Evolutionary conservation across 1,140 invertebrate genomes (phyloP).

Genomic region (Brevipalpus yothersi): DNA sequence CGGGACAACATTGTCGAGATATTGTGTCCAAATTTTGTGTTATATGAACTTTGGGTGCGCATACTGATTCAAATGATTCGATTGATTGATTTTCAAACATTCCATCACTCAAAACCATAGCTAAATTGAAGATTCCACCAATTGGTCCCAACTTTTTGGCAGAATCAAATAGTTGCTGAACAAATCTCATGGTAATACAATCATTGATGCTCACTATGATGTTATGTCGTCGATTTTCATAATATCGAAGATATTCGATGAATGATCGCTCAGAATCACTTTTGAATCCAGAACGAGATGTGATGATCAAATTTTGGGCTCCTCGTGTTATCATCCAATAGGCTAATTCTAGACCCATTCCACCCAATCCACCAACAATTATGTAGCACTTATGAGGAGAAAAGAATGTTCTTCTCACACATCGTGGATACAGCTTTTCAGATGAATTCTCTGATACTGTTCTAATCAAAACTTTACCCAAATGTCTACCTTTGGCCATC

Average conservation of each 20-base stretch:
- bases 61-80: slow-evolving; percentile 42
- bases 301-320: slow-evolving; percentile 56
- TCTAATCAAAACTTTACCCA: slow-evolving; percentile 59
- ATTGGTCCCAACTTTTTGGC: slow-evolving; percentile 45
- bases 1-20: slow-evolving; percentile 42
- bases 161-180: slow-evolving; percentile 26
- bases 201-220: slow-evolving; percentile 44
- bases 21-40: slow-evolving; percentile 47
- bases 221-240: slow-evolving; percentile 27
- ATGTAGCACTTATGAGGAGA: slow-evolving; percentile 64
- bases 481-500: slow-evolving; percentile 91
- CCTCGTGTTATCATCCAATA: slow-evolving; percentile 73
- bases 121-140: slow-evolving; percentile 70
- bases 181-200: slow-evolving; percentile 34
- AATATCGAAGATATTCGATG: slow-evolving; percentile 29
- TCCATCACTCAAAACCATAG: slow-evolving; percentile 54
- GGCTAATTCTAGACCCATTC: slow-evolving; percentile 73
- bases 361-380: slow-evolving; percentile 63
- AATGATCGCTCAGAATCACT: slow-evolving; percentile 48
- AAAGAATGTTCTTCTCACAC: slow-evolving; percentile 47
- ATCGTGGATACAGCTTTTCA: slow-evolving; percentile 23
- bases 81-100: slow-evolving; percentile 64
- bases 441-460: slow-evolving; percentile 21
- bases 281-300: slow-evolving; percentile 57
- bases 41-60: slow-evolving; percentile 31